Evolutionary conservation across 2,113 vertebrate genomes (phyloP).

Genomic region (Cryptoleucopteryx plumbea): DNA sequence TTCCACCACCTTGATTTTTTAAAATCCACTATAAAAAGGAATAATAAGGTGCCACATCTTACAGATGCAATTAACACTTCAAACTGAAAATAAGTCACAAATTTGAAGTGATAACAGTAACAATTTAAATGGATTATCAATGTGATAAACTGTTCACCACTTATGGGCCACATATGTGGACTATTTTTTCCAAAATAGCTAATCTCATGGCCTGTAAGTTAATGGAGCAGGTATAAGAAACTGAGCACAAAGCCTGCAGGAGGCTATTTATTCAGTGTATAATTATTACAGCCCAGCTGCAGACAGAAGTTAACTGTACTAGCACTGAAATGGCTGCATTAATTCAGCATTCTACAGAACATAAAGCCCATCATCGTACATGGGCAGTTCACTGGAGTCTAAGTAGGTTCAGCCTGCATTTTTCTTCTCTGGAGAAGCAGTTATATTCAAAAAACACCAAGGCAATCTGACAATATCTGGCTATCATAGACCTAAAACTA

Average conservation of each 20-base stretch:
- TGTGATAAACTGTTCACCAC: not conserved
- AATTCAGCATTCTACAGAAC: not conserved
- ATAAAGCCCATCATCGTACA: not conserved
- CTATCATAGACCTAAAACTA: too few relatives aligned
- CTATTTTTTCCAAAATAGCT: not conserved
- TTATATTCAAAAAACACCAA: too few relatives aligned
- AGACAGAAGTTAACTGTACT: not conserved
- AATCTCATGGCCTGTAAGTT: not conserved
- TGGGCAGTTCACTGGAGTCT: not conserved
- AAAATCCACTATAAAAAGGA: not conserved
- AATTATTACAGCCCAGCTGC: not conserved
- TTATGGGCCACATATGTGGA: not conserved
- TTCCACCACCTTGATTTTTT: not conserved
- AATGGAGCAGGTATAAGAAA: not conserved
- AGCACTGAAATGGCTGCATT: not conserved
- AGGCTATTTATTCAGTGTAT: not conserved
- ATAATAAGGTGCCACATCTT: not conserved
- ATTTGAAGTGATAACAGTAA: not conserved
- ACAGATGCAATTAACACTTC: not conserved
- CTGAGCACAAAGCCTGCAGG: not conserved
- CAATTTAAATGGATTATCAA: not conserved
- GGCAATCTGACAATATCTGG: too few relatives aligned
- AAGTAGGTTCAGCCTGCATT: not conserved
- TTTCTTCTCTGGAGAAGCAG: too few relatives aligned
- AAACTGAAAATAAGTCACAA: not conserved